Evolutionary conservation across 2,797 vertebrate genomes (phyloP).

Genomic region (Somateria mollissima): DNA sequence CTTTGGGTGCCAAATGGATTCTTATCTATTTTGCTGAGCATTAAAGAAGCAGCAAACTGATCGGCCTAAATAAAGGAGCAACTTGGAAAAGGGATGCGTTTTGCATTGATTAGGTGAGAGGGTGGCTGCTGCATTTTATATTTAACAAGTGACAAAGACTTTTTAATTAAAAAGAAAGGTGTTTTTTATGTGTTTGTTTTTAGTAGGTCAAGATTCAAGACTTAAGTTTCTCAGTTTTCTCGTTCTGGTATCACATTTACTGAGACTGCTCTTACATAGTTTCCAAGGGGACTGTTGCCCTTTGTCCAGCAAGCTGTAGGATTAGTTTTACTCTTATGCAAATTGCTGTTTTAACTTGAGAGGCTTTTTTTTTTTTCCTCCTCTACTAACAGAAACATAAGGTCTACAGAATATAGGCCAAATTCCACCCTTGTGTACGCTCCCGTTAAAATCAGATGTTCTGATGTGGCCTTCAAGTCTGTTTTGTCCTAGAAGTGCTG

Average conservation of each 20-base stretch:
- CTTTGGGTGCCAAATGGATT: not conserved
- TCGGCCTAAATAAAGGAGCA: not conserved
- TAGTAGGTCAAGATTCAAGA: not conserved
- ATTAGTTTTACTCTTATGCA: not conserved
- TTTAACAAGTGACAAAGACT: not conserved
- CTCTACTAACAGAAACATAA: not conserved
- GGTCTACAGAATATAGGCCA: not conserved
- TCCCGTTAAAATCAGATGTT: not conserved
- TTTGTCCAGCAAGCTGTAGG: not conserved
- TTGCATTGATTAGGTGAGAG: not conserved
- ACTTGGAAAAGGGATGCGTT: not conserved
- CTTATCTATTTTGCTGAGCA: not conserved
- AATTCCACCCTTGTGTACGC: not conserved
- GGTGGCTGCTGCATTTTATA: not conserved
- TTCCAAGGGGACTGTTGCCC: not conserved
- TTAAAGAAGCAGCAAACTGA: not conserved
- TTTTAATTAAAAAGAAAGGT: not conserved
- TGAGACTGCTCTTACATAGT: not conserved
- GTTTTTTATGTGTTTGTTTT: not conserved
- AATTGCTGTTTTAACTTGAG: not conserved
- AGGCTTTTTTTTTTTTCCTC: not conserved
- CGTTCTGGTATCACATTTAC: not conserved
- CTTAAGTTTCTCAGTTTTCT: not conserved
- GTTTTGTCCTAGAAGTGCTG: slow-evolving; percentile 15
- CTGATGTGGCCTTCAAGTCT: not conserved